Percentiles rank a stretch among this genome's conserved stretches.
Evolutionary conservation across 2,797 vertebrate genomes (phyloP).

Genomic region (Mormyrus proboscirostris): DNA sequence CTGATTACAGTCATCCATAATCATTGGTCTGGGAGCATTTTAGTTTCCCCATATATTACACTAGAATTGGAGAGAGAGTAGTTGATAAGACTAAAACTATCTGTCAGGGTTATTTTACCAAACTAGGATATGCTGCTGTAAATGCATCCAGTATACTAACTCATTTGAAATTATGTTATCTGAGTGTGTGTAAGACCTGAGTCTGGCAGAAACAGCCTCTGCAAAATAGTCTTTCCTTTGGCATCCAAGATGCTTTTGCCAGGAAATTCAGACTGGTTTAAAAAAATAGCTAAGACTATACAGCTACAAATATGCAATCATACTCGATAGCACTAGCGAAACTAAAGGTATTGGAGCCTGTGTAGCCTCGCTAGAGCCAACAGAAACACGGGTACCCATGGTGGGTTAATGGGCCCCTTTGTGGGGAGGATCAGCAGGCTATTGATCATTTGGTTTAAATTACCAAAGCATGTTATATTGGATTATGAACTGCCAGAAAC

Average conservation of each 20-base stretch:
- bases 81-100: background rate
- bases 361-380: background rate
- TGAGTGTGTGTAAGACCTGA: background rate
- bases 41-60: background rate
- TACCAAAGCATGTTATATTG: background rate
- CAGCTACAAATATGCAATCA: background rate
- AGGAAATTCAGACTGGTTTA: background rate
- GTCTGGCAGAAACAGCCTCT: background rate
- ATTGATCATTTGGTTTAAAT: background rate
- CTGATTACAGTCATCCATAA: background rate
- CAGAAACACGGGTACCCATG: background rate
- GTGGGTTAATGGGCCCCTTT: background rate
- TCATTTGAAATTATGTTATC: background rate
- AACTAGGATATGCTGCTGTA: background rate
- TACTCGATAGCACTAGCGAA: background rate
- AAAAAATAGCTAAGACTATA: background rate
- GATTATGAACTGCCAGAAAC: background rate
- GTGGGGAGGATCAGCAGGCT: background rate
- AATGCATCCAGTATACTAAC: background rate
- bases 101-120: background rate
- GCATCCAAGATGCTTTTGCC: background rate
- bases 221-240: background rate
- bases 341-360: background rate
- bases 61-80: background rate
- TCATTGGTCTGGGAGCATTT: background rate